phyloP scores from a whole-genome alignment of 35 echinoderm and acorn worm genomes.

The Ophiothrix spiculata region DNA sequence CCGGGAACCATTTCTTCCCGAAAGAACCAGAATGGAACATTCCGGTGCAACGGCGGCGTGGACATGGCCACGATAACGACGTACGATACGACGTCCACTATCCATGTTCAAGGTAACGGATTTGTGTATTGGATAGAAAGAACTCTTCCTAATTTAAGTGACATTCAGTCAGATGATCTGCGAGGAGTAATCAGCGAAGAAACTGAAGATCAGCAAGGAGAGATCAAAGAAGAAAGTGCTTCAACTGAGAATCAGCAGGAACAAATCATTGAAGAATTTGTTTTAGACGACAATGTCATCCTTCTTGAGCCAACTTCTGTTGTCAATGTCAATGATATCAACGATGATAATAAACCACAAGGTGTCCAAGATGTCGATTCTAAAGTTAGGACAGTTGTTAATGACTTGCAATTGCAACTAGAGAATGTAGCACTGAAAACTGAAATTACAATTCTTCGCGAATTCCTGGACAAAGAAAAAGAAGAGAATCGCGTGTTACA shows the following conservation, averaged over 20 bases:
- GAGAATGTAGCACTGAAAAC: not conserved
- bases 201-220: not conserved
- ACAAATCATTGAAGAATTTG: not conserved
- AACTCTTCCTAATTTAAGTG: not conserved
- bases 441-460: not conserved
- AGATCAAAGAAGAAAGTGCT: not conserved
- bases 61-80: not conserved
- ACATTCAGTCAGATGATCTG: not conserved
- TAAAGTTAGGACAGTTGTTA: too few relatives aligned
- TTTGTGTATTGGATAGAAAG: not conserved
- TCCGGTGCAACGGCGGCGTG: not conserved
- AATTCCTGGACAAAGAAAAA: not conserved
- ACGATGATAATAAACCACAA: too few relatives aligned
- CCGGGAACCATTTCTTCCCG: not conserved
- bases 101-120: not conserved
- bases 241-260: not conserved
- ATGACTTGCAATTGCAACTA: too few relatives aligned
- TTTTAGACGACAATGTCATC: too few relatives aligned
- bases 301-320: too few relatives aligned
- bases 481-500: not conserved
- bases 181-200: too few relatives aligned
- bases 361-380: too few relatives aligned
- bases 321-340: too few relatives aligned
- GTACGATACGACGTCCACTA: not conserved
- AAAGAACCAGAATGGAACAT: not conserved